Percentiles rank a stretch among this genome's conserved stretches.
Evolutionary conservation across 2,113 vertebrate genomes (phyloP).

Genomic region (Hippolais icterina): DNA sequence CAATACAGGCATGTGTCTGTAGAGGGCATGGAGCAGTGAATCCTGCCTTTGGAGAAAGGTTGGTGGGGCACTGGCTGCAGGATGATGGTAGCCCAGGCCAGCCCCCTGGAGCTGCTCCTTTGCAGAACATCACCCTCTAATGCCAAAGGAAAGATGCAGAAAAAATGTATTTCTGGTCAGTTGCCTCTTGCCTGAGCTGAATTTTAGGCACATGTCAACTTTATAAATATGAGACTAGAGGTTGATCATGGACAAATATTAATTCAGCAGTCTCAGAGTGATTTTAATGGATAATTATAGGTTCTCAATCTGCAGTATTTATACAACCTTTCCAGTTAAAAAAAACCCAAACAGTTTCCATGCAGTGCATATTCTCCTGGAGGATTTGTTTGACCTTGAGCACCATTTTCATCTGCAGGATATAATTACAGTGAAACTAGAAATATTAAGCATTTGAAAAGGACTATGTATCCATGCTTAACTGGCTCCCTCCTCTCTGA

Average conservation of each 20-base stretch:
- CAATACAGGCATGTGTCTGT: background rate
- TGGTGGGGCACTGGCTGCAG: background rate
- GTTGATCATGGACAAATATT: background rate
- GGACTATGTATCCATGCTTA: background rate
- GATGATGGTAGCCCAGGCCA: background rate
- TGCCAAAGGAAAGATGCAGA: background rate
- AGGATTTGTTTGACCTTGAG: slow-evolving; percentile 53
- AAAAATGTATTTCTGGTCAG: background rate
- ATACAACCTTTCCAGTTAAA: slow-evolving; percentile 39
- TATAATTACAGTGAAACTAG: slow-evolving; percentile 19
- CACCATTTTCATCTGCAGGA: slow-evolving; percentile 51
- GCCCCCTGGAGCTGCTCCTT: background rate
- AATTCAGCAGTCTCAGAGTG: slow-evolving; percentile 26
- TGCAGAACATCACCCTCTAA: background rate
- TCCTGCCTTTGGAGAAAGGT: background rate
- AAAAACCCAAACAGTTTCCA: background rate
- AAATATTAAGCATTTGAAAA: slow-evolving; percentile 2
- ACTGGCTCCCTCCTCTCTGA: background rate
- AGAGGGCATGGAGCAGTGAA: background rate
- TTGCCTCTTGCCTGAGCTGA: background rate
- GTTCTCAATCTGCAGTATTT: slow-evolving; percentile 48
- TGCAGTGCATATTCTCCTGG: background rate
- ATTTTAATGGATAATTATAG: slow-evolving; percentile 54
- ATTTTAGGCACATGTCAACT: background rate
- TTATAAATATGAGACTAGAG: background rate